Conservation (phyloP, 2,113 vertebrate species). For the Aix galericulata region DNA sequence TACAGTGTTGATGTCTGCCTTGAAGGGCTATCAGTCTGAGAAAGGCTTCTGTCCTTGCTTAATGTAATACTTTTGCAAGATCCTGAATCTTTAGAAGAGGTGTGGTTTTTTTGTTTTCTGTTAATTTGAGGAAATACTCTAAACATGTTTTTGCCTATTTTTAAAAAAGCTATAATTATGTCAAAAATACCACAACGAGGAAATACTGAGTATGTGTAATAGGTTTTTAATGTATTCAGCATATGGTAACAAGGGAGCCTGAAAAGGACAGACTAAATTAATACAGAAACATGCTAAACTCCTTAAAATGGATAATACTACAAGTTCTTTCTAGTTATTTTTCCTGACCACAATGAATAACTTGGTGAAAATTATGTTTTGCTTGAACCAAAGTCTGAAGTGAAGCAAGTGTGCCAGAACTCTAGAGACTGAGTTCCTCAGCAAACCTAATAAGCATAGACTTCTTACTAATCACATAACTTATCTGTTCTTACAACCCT, state of each 20-base stretch:
- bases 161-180: slow-evolving; percentile 47
- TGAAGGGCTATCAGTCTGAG: background rate
- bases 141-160: slow-evolving; percentile 36
- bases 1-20: background rate
- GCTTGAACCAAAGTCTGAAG: slow-evolving; percentile 21
- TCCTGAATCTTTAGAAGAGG: background rate
- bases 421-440: background rate
- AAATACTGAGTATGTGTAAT: background rate
- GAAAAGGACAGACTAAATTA: slow-evolving; percentile 27
- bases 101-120: background rate
- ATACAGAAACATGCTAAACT: slow-evolving; percentile 14
- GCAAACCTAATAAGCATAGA: background rate
- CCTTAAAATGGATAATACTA: slow-evolving; percentile 22
- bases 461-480: background rate
- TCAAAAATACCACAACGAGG: slow-evolving; percentile 40
- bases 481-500: background rate
- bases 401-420: background rate
- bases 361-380: slow-evolving; percentile 22
- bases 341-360: slow-evolving; percentile 32
- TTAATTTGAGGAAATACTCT: background rate
- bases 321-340: slow-evolving; percentile 19
- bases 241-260: slow-evolving; percentile 1
- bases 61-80: background rate
- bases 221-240: slow-evolving; percentile 13
- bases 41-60: background rate